phyloP scores from a whole-genome alignment of 2,113 vertebrate species.

The Empidonax alnorum region DNA sequence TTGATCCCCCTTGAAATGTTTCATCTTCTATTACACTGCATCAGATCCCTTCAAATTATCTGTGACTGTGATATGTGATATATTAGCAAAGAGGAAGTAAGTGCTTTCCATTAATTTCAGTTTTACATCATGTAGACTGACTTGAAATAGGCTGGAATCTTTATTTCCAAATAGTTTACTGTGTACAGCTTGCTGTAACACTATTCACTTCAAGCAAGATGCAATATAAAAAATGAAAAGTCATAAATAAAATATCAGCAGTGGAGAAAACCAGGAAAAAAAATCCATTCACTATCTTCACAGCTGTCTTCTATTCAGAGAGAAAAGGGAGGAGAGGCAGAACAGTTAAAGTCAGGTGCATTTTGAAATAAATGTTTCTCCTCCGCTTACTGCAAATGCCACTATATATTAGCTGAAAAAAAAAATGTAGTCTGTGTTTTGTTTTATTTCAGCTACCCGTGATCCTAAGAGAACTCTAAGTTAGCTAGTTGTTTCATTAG shows the following conservation, averaged over 20 bases:
- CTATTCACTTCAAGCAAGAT: neutral
- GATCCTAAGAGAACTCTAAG: neutral
- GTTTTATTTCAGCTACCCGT: neutral
- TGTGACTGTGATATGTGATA: neutral
- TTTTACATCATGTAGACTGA: neutral
- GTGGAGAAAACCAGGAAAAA: neutral
- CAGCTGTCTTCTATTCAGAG: neutral
- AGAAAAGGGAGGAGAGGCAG: neutral
- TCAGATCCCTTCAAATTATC: neutral
- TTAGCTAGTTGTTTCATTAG: neutral
- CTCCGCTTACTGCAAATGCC: neutral
- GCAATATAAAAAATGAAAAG: neutral
- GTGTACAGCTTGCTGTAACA: neutral
- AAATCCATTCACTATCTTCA: neutral
- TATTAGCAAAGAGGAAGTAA: neutral
- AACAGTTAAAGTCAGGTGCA: neutral
- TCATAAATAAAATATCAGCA: neutral
- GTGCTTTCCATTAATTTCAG: neutral
- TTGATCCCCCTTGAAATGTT: neutral
- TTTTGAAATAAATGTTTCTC: neutral
- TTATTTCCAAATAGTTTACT: neutral
- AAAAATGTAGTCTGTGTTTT: neutral
- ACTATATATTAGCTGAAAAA: neutral
- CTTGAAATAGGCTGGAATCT: neutral
- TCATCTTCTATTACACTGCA: neutral